Evolutionary conservation across 1,140 invertebrate genomes (phyloP).

Genomic region (Procambarus virginalis): DNA sequence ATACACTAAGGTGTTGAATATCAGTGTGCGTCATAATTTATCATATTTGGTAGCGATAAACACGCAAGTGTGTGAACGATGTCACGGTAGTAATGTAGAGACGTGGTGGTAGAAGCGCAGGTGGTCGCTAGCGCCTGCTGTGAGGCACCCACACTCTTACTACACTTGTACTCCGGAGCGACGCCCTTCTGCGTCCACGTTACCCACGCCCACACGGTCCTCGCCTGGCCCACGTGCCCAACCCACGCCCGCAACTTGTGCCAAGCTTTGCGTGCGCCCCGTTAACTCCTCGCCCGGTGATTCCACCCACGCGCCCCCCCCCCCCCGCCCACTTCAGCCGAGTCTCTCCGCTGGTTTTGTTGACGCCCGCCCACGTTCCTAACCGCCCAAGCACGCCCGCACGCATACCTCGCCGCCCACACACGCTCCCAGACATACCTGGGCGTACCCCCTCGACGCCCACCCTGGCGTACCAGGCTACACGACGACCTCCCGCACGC

Average conservation of each 20-base stretch:
- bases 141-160: background rate
- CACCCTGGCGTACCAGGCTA: background rate
- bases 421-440: background rate
- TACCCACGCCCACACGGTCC: background rate
- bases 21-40: background rate
- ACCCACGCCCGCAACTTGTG: slow-evolving; percentile 6
- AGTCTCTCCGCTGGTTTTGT: background rate
- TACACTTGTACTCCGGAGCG: background rate
- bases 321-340: background rate
- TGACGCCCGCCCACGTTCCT: background rate
- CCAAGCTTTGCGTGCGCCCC: background rate
- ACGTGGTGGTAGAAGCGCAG: background rate
- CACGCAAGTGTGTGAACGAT: background rate
- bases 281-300: background rate
- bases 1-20: no score
- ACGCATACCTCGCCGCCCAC: background rate
- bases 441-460: no score
- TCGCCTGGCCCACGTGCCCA: slow-evolving; percentile 3
- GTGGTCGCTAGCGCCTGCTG: background rate
- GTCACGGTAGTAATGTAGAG: background rate
- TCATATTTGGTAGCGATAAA: background rate
- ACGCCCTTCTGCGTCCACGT: background rate
- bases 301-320: background rate
- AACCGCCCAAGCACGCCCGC: background rate
- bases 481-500: background rate